These are phyloP conservation scores for Andrena camellia DNA, from an alignment of 2,888 invertebrate genomes.

Conservation along the genomic window DNA sequence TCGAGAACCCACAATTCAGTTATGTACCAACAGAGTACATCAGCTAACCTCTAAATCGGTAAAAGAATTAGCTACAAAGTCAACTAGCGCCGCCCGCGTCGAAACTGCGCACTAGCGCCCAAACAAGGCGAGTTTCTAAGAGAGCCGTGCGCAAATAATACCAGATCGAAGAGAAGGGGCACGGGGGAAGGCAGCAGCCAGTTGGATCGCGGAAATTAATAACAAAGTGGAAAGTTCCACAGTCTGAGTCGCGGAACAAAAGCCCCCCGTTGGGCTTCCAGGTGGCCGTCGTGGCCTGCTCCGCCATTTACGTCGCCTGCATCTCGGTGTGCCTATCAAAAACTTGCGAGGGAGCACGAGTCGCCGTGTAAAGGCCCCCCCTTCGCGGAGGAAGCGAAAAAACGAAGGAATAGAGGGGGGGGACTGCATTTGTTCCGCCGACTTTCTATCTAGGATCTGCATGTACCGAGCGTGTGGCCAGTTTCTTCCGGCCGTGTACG, in stretches of 20 bases:
- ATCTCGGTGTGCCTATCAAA: constrained; percentile 70
- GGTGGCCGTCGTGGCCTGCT: constrained; percentile 55
- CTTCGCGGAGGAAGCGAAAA: not conserved
- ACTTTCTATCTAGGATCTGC: constrained; percentile 69
- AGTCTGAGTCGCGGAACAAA: constrained; percentile 58
- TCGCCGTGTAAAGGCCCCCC: constrained; percentile 28
- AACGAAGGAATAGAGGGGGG: not conserved
- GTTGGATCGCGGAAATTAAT: constrained; percentile 61
- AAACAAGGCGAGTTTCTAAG: not conserved
- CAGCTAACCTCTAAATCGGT: too few species aligned
- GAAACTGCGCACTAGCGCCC: too few species aligned
- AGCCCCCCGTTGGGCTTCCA: constrained; percentile 63
- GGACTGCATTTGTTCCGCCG: constrained; percentile 62
- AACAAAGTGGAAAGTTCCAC: constrained; percentile 61
- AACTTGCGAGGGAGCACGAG: constrained; percentile 55
- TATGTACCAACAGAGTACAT: too few species aligned
- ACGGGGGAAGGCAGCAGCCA: not conserved
- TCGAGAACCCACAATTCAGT: too few species aligned
- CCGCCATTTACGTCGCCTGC: constrained; percentile 66
- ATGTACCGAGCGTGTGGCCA: constrained; percentile 54
- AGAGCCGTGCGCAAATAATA: not conserved
- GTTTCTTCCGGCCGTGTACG: constrained; percentile 63
- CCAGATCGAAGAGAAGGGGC: not conserved
- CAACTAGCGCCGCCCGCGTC: too few species aligned
- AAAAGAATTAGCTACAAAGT: too few species aligned